Evolutionary conservation across 2,113 vertebrate species (phyloP).

Genomic region (Prunella fulvescens): DNA sequence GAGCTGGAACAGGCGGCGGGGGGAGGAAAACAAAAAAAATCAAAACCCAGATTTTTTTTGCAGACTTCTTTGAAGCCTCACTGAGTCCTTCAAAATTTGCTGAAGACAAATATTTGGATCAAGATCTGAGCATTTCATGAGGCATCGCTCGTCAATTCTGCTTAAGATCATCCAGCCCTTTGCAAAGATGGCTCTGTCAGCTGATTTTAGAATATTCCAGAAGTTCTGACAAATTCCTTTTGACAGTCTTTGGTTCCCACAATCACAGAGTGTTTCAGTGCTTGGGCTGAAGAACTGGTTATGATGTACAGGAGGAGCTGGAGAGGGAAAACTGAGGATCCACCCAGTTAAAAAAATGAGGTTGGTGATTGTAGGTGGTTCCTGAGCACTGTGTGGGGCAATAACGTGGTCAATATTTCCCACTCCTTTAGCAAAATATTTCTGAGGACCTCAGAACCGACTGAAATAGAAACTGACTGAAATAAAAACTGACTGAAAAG

Average conservation of each 20-base stretch:
- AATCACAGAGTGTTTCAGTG: not conserved
- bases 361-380: not conserved
- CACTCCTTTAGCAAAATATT: not conserved
- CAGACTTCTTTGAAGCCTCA: not conserved
- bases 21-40: too few relatives aligned
- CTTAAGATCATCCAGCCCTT: not conserved
- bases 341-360: not conserved
- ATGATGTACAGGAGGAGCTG: not conserved
- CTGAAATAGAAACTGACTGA: not conserved
- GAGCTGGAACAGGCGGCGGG: not conserved
- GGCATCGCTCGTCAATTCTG: not conserved
- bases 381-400: not conserved
- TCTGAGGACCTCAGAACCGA: not conserved
- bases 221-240: not conserved
- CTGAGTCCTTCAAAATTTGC: not conserved
- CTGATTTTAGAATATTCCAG: slow-evolving; percentile 33
- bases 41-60: not conserved
- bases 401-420: not conserved
- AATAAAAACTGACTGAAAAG: not conserved
- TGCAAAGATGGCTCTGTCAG: slow-evolving; percentile 9
- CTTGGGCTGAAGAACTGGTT: not conserved
- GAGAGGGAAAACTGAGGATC: not conserved
- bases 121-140: not conserved
- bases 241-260: not conserved
- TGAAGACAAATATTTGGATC: slow-evolving; percentile 15